phyloP scores from a whole-genome alignment of 1,140 invertebrate genomes.

The Tetraneura akinire region DNA sequence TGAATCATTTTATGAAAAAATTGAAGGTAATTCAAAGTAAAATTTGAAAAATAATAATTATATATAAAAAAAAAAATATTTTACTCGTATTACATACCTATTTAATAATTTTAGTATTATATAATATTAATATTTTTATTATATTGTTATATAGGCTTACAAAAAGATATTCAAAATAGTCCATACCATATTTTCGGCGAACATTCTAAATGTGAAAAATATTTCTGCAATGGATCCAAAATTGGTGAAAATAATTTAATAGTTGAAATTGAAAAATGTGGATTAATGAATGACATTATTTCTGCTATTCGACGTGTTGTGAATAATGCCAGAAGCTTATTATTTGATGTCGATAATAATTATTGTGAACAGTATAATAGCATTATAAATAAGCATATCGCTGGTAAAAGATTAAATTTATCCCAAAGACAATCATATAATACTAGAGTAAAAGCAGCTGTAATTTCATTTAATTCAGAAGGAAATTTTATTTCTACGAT shows the following conservation, averaged over 20 bases:
- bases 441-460: background rate
- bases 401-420: background rate
- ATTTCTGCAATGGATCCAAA: background rate
- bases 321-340: background rate
- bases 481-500: background rate
- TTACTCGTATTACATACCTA: background rate
- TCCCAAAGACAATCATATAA: background rate
- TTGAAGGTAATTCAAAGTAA: background rate
- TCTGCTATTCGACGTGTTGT: background rate
- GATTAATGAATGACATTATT: background rate
- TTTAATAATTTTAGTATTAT: background rate
- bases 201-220: background rate
- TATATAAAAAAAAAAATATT: background rate
- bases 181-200: slow-evolving; percentile 14
- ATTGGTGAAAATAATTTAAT: background rate
- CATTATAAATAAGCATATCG: slow-evolving; percentile 1
- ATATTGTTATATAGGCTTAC: no score
- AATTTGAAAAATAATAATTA: background rate
- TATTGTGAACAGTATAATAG: slow-evolving; percentile 21
- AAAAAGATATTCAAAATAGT: background rate
- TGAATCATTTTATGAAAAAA: background rate
- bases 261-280: background rate
- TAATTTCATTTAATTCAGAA: background rate
- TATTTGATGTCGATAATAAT: slow-evolving; percentile 4
- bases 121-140: background rate